A percentile compares a stretch with the other conserved stretches of the same genome.
Conservation (phyloP, 2,113 vertebrate genomes). For the Bombycilla garrulus region DNA sequence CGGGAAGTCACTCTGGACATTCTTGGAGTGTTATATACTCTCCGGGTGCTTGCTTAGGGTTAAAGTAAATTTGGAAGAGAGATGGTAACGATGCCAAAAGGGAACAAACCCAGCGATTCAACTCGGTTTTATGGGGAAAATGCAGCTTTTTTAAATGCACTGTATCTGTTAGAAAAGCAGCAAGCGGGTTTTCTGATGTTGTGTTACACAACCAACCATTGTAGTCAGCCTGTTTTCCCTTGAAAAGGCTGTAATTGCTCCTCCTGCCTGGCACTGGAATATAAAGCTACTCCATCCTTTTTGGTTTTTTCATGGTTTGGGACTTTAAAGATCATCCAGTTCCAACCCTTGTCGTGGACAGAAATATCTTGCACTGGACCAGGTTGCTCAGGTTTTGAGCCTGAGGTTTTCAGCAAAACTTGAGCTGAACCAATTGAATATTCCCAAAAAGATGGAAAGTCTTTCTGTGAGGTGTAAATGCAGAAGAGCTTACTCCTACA, state of each 20-base stretch:
- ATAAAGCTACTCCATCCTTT: not conserved
- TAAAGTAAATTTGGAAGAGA: not conserved
- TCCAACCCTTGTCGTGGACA: not conserved
- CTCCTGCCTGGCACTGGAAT: not conserved
- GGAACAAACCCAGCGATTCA: fast-evolving
- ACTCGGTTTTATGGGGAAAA: fast-evolving
- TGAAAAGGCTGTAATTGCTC: not conserved
- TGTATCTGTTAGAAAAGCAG: fast-evolving
- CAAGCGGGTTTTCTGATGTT: not conserved
- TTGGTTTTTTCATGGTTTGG: not conserved
- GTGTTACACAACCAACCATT: not conserved
- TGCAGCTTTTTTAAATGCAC: not conserved
- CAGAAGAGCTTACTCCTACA: not conserved
- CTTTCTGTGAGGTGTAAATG: not conserved
- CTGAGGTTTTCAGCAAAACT: not conserved
- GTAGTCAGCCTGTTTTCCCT: not conserved
- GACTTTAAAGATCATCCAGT: not conserved
- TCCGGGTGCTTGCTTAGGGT: not conserved
- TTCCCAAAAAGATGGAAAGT: not conserved
- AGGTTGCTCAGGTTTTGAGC: not conserved
- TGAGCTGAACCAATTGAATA: not conserved
- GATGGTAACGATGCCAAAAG: not conserved
- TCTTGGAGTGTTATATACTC: not conserved
- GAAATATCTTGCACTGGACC: no score
- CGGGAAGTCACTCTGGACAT: not conserved